A percentile compares a stretch with the other conserved stretches of the same genome.
phyloP scores from a whole-genome alignment of 1,140 invertebrate species.

The Aphidius ervi region DNA sequence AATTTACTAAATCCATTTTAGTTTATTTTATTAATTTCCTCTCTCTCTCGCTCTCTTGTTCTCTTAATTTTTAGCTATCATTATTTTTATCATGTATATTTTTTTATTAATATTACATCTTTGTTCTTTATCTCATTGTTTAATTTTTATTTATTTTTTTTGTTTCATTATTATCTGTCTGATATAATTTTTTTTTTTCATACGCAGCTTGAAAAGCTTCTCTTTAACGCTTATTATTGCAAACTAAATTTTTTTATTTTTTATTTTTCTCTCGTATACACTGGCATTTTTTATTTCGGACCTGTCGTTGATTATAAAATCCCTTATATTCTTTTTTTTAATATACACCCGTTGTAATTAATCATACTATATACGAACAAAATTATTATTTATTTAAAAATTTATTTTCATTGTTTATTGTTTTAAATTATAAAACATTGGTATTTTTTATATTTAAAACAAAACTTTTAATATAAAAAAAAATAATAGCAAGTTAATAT shows the following conservation, averaged over 20 bases:
- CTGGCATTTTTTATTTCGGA: not conserved
- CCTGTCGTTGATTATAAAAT: not conserved
- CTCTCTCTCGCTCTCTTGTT: not conserved
- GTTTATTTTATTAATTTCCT: not conserved
- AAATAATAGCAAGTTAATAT: no score
- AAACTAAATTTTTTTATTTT: not conserved
- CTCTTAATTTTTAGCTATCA: not conserved
- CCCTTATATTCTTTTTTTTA: not conserved
- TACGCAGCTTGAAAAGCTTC: not conserved
- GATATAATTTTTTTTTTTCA: not conserved
- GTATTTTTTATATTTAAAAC: no score
- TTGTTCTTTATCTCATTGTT: not conserved
- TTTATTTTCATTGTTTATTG: no score
- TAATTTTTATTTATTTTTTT: not conserved
- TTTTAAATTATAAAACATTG: no score
- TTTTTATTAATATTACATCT: constrained; percentile 2
- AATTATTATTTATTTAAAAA: no score
- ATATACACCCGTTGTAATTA: no score
- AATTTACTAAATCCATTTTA: not conserved
- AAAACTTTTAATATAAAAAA: no score
- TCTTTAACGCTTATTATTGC: not conserved
- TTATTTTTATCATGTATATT: constrained; percentile 7
- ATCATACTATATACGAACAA: no score
- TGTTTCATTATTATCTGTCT: not conserved
- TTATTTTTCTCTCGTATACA: not conserved